phyloP scores from a whole-genome alignment of 2,797 vertebrate species.

The Paguma larvata region DNA sequence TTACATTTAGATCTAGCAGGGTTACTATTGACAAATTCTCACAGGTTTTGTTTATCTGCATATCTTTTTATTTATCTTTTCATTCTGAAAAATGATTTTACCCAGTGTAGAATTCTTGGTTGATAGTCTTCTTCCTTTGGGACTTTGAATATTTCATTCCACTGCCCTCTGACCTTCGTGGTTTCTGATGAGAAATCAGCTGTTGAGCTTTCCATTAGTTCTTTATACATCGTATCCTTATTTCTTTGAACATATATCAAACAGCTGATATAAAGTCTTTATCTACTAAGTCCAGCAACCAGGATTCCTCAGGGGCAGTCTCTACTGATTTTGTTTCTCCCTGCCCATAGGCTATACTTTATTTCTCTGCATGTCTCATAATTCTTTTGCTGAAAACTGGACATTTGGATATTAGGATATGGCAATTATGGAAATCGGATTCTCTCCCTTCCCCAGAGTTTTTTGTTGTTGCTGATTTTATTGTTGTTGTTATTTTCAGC shows the following conservation, averaged over 20 bases:
- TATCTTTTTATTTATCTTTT: constrained; percentile 12
- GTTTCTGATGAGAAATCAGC: background rate
- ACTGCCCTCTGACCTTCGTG: background rate
- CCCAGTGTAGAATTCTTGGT: background rate
- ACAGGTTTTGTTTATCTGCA: constrained; percentile 7
- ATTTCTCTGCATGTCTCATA: background rate
- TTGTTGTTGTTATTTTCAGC: background rate
- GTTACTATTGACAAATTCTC: background rate
- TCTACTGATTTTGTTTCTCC: background rate
- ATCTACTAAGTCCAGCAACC: background rate
- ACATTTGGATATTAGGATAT: background rate
- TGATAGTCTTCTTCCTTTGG: background rate
- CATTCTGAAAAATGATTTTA: background rate
- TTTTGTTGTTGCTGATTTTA: background rate
- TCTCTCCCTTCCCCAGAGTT: background rate
- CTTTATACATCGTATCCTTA: background rate
- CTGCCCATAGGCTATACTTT: background rate
- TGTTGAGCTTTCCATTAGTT: background rate
- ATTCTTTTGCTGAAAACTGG: background rate
- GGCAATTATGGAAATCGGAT: background rate
- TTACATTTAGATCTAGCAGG: background rate
- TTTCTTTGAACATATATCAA: background rate
- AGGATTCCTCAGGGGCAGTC: background rate
- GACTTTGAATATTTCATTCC: background rate
- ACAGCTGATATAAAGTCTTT: background rate